Conservation (phyloP, 2,888 invertebrate species). For the Furcula furcula region DNA sequence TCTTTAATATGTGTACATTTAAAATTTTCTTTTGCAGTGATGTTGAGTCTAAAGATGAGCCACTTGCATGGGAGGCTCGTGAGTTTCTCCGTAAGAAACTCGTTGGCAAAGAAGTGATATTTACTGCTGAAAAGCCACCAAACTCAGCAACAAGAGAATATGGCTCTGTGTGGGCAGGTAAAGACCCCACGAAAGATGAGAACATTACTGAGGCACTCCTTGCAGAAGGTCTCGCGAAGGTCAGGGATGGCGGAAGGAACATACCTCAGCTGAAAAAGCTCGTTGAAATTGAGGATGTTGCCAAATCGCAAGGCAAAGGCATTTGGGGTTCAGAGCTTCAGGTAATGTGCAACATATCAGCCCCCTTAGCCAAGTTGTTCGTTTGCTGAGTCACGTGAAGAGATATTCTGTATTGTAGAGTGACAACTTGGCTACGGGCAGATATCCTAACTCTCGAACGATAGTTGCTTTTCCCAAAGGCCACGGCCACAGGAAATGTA, state of each 20-base stretch:
- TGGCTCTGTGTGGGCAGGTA: conserved; percentile 92
- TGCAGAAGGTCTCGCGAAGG: conserved; percentile 93
- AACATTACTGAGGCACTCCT: conserved; percentile 95
- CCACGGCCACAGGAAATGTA: no score
- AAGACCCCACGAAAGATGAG: conserved; percentile 89
- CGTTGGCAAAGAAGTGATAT: conserved; percentile 94
- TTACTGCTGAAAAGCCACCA: conserved; percentile 91
- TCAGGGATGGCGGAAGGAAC: conserved; percentile 83
- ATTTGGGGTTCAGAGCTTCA: conserved; percentile 83
- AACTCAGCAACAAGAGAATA: conserved; percentile 92
- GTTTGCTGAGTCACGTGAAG: no score
- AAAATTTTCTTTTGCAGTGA: conserved; percentile 61
- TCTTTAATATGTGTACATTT: not conserved
- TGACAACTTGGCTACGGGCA: no score
- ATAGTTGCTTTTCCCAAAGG: no score
- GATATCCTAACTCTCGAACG: no score
- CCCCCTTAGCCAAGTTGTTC: no score
- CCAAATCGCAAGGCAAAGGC: conserved; percentile 93
- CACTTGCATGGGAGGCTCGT: conserved; percentile 98
- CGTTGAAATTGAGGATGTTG: conserved; percentile 93
- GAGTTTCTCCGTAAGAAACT: conserved; percentile 96
- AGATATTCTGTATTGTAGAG: no score
- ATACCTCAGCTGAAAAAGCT: conserved; percentile 85
- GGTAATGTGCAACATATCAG: no score
- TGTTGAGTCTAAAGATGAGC: conserved; percentile 91